These are phyloP conservation scores for Nematostella vectensis DNA, from an alignment of 92 coral and sea anemone genomes.

Conservation along the genomic window DNA sequence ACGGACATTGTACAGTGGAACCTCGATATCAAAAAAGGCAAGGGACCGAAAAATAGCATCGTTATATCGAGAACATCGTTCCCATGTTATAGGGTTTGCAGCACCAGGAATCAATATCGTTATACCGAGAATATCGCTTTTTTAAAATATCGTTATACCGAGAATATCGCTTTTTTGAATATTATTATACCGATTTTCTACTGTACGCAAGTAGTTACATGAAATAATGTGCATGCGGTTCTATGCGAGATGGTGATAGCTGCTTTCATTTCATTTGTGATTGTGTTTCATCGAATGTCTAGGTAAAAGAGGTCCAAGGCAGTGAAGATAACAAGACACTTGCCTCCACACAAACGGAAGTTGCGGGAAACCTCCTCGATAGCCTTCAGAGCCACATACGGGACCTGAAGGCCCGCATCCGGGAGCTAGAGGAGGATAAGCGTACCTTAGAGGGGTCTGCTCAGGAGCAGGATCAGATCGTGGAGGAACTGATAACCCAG, in stretches of 20 bases:
- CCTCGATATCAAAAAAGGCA: too few relatives aligned
- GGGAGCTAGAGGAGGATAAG: conserved; percentile 3
- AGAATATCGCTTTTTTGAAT: too few relatives aligned
- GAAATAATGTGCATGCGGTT: too few relatives aligned
- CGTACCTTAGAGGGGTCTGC: background rate
- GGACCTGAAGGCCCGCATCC: conserved; percentile 1
- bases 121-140: background rate
- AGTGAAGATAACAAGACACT: too few relatives aligned
- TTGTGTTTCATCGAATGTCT: too few relatives aligned
- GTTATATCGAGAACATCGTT: background rate
- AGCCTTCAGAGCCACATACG: conserved; percentile 1
- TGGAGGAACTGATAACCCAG: conserved; percentile 2
- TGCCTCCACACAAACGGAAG: too few relatives aligned
- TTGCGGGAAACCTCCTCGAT: conserved; percentile 3
- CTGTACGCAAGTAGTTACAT: too few relatives aligned
- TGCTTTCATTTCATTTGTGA: too few relatives aligned
- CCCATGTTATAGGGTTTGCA: background rate
- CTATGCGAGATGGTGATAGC: too few relatives aligned
- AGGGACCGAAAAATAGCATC: background rate
- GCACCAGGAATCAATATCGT: background rate
- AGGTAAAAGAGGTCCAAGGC: too few relatives aligned
- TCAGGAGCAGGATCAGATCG: conserved; percentile 2
- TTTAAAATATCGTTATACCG: background rate
- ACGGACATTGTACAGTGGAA: too few relatives aligned
- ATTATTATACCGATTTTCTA: too few relatives aligned